Evolutionary conservation across 1,140 invertebrate species (phyloP).

Genomic region (Acromyrmex echinatior): DNA sequence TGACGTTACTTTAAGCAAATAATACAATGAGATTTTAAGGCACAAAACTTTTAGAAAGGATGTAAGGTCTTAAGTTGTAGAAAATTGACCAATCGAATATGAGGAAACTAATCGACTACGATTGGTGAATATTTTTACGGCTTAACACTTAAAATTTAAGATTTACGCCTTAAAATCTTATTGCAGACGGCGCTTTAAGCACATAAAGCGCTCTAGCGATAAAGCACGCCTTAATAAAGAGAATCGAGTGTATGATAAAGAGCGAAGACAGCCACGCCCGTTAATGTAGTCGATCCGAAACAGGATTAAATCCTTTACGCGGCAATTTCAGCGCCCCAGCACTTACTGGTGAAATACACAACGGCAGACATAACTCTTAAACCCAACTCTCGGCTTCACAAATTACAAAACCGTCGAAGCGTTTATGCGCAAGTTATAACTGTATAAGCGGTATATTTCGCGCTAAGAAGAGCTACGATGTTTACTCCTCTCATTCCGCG

Average conservation of each 20-base stretch:
- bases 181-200: background rate
- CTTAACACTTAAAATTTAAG: no score
- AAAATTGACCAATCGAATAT: no score
- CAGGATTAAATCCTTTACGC: conserved; percentile 59
- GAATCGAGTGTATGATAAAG: conserved; percentile 45
- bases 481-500: conserved; percentile 13
- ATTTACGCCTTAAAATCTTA: no score
- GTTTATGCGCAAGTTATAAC: conserved; percentile 54
- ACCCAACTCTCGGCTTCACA: conserved; percentile 16
- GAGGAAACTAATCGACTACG: no score
- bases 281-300: conserved; percentile 60
- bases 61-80: no score
- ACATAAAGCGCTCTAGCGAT: conserved; percentile 16
- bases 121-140: no score
- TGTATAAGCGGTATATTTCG: conserved; percentile 34
- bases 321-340: conserved; percentile 25
- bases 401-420: conserved; percentile 41
- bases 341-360: conserved; percentile 28
- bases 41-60: no score
- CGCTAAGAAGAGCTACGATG: conserved; percentile 59
- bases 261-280: conserved; percentile 43
- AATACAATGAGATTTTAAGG: no score
- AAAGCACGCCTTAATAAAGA: conserved; percentile 54
- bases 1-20: no score
- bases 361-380: conserved; percentile 56